Evolutionary conservation across 1,140 invertebrate species (phyloP).

Genomic region (Wasmannia auropunctata): DNA sequence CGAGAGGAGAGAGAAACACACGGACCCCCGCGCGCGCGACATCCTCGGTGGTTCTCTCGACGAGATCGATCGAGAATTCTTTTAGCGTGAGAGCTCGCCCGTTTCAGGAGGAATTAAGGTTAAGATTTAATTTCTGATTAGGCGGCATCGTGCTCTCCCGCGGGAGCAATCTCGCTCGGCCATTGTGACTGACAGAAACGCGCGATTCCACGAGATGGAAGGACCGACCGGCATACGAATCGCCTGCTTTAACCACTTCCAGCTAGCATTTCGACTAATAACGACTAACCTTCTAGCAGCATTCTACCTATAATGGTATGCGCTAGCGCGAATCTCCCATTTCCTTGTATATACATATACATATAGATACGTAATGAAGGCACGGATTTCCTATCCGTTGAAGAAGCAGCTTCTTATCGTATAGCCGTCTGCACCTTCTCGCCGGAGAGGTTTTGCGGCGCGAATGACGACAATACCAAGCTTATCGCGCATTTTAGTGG

Average conservation of each 20-base stretch:
- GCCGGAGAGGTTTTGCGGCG: conserved; percentile 29
- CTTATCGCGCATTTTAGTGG: conserved; percentile 27
- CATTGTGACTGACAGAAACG: conserved; percentile 85
- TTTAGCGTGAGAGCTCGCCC: conserved; percentile 64
- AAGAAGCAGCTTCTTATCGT: conserved; percentile 54
- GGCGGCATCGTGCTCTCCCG: conserved; percentile 75
- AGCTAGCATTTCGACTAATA: conserved; percentile 78
- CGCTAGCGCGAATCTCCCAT: conserved; percentile 62
- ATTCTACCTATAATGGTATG: conserved; percentile 64
- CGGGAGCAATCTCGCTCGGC: conserved; percentile 79
- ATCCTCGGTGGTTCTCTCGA: conserved; percentile 16
- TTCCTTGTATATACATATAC: conserved; percentile 52
- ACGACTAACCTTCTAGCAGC: conserved; percentile 68
- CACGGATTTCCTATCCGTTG: conserved; percentile 59
- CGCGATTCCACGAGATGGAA: conserved; percentile 82
- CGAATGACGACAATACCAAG: conserved; percentile 44
- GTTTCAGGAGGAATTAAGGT: conserved; percentile 80
- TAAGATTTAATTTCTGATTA: conserved; percentile 85
- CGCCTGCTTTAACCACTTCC: conserved; percentile 80
- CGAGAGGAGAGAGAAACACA: conserved; percentile 7
- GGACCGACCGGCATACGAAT: conserved; percentile 84
- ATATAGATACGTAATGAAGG: conserved; percentile 45
- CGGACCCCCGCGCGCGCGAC: background rate
- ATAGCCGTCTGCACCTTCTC: conserved; percentile 48
- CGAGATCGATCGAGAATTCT: conserved; percentile 72